Base-by-base conservation (phyloP, 2,797 vertebrate genomes). In the Urocyon cinereoargenteus region DNA sequence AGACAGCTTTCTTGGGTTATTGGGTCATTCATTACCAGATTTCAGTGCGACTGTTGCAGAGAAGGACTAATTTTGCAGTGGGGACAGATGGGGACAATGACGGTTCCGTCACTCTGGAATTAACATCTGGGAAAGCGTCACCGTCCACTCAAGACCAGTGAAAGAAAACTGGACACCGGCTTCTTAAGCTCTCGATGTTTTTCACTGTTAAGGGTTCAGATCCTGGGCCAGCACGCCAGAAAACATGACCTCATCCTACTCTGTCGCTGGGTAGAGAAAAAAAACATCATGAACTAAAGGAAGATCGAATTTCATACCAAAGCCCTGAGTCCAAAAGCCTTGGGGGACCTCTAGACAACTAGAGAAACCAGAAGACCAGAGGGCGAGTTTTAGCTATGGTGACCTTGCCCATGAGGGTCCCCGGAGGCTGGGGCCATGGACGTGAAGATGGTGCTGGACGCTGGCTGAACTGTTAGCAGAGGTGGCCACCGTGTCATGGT, bases 121-220 rank as follows among this genome's bases (percentile, higher is more conserved):
- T 91, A 97, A 91, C 96, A 96, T 49, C 94, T 97, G 90, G 95
- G 93, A 96, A 97, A 95, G 91, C 34, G 96, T 49, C 96, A 94
- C 87, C 91, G 57, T 88, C 92, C 81, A 68, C 89, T 93, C 75
- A 97, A 95, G 93, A 97, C 45, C 53, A 88, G 0, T 64, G 78
- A 85, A 85, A 75, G 59, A 98, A 90, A 72, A 90, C 36, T 59
- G 36, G 51, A 91, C 62, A 28, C 36, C 89, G 90, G 45, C 77
- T 96, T 95, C 82, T 94, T 88, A 89, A 96, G 40, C 31, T 91
- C 55, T 89, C 75, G 66, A 13, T 85, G 81, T 96, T 97, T 96
- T 94, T 86, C 62, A 92, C 28, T 94, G 92, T 96, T 85, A 87
- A 97, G 94, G 64, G 85, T 91, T 95, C 7, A 93, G 92, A 68